phyloP scores from a whole-genome alignment of 2,888 invertebrate species.

The Drosophila demipolita region DNA sequence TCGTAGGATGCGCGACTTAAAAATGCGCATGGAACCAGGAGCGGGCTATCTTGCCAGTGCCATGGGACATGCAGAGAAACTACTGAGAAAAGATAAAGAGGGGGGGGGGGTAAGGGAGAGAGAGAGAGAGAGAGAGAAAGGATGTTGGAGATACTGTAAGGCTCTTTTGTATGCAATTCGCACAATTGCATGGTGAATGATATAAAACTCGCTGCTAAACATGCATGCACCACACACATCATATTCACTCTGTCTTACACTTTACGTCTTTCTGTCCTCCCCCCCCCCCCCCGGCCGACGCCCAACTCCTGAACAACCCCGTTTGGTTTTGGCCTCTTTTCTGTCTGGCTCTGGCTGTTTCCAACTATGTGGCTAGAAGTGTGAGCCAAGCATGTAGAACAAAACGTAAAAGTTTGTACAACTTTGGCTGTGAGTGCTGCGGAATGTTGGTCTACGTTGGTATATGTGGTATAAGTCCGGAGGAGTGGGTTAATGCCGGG shows the following conservation, averaged over 20 bases:
- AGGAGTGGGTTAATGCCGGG: constrained; percentile 28
- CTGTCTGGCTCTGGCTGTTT: constrained; percentile 9
- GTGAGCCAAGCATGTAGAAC: constrained; percentile 77
- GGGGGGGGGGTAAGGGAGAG: background rate
- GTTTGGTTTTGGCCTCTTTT: background rate
- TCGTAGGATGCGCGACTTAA: constrained; percentile 29
- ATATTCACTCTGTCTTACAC: constrained; percentile 21
- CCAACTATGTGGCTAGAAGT: constrained; percentile 64
- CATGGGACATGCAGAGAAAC: background rate
- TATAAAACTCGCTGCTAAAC: constrained; percentile 64
- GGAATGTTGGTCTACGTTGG: constrained; percentile 24
- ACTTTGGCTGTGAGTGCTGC: constrained; percentile 52
- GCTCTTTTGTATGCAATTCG: constrained; percentile 57
- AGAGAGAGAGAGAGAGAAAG: background rate
- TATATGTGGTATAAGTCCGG: constrained; percentile 7
- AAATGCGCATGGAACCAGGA: constrained; percentile 43
- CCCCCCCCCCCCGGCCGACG: background rate
- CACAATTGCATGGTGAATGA: constrained; percentile 76
- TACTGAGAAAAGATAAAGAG: background rate
- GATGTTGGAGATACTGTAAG: constrained; percentile 5
- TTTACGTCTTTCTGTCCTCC: too few species aligned
- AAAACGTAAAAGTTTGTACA: constrained; percentile 74
- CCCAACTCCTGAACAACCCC: background rate
- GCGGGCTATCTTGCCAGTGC: constrained; percentile 14
- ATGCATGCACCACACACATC: constrained; percentile 55